Evolutionary conservation across 2,113 vertebrate species (phyloP).

Genomic region (Aphyosemion australe): DNA sequence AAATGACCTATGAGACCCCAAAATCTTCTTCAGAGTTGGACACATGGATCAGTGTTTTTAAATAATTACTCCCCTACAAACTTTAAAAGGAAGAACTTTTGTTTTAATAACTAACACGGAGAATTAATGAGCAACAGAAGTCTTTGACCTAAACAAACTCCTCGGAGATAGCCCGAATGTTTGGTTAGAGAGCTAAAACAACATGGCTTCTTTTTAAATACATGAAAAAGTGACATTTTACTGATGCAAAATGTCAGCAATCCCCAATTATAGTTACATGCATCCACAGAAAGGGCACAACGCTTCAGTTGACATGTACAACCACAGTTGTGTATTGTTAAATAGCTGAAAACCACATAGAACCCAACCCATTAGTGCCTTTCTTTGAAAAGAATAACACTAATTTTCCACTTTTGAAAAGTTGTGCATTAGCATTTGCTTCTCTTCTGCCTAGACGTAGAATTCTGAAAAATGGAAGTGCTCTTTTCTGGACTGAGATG

Average conservation of each 20-base stretch:
- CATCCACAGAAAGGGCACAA: conserved; percentile 16
- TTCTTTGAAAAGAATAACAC: too few species aligned
- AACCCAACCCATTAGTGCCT: too few species aligned
- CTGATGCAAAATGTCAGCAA: conserved; percentile 44
- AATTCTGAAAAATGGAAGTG: too few species aligned
- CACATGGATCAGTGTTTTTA: background rate
- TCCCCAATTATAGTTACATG: conserved; percentile 40
- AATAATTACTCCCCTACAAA: background rate
- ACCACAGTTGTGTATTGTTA: conserved; percentile 10
- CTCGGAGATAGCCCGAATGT: conserved; percentile 1
- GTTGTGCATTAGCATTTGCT: too few species aligned
- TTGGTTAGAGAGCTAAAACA: conserved; percentile 1
- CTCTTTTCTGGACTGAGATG: too few species aligned
- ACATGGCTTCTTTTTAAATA: background rate
- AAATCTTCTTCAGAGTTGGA: conserved; percentile 10
- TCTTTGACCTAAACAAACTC: background rate
- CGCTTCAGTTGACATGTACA: conserved; percentile 10
- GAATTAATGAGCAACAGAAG: background rate
- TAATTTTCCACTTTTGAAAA: too few species aligned
- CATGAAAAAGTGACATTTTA: conserved; percentile 27
- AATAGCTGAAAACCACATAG: too few species aligned
- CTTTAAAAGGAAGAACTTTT: background rate
- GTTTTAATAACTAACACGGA: conserved; percentile 10
- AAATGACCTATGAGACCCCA: background rate
- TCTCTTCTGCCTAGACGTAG: too few species aligned